phyloP scores from a whole-genome alignment of 2,797 vertebrate species.

The Morelia viridis region DNA sequence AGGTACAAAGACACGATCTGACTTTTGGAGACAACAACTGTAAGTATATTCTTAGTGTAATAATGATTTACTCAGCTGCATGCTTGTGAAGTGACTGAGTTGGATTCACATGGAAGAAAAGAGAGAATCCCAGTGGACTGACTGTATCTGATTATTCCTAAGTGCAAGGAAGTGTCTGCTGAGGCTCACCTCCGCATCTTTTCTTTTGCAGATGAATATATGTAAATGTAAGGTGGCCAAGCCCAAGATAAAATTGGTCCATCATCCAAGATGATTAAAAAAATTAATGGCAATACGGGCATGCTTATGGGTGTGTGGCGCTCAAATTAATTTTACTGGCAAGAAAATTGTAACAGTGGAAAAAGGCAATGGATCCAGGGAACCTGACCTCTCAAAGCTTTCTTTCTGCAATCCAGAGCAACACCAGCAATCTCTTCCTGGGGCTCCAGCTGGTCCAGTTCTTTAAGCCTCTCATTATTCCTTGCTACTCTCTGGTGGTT shows the following conservation, averaged over 20 bases:
- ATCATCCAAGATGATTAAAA: constrained; percentile 44
- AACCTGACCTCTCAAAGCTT: constrained; percentile 69
- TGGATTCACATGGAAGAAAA: constrained; percentile 42
- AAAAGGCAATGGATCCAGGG: constrained; percentile 62
- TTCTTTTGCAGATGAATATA: constrained; percentile 52
- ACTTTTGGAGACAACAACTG: constrained; percentile 54
- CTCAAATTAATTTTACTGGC: constrained; percentile 30
- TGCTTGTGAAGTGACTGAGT: constrained; percentile 49
- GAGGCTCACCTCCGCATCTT: constrained; percentile 49
- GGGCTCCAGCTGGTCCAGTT: constrained; percentile 70
- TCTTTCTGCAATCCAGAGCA: constrained; percentile 63
- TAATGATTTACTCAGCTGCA: constrained; percentile 54
- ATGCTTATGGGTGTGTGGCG: neutral
- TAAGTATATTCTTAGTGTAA: constrained; percentile 67
- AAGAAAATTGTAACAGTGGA: constrained; percentile 28
- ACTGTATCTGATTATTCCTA: constrained; percentile 51
- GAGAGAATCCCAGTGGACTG: constrained; percentile 34
- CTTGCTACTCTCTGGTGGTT: constrained; percentile 67
- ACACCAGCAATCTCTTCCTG: constrained; percentile 64
- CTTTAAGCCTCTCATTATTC: constrained; percentile 70
- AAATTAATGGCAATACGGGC: neutral
- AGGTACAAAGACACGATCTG: constrained; percentile 46
- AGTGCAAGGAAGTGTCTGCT: constrained; percentile 28
- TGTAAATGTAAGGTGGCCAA: constrained; percentile 44
- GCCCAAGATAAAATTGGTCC: constrained; percentile 49